Percentiles rank a stretch among this genome's conserved stretches.
Conservation (phyloP, 2,888 invertebrate genomes). For the Mylabris sibirica region DNA sequence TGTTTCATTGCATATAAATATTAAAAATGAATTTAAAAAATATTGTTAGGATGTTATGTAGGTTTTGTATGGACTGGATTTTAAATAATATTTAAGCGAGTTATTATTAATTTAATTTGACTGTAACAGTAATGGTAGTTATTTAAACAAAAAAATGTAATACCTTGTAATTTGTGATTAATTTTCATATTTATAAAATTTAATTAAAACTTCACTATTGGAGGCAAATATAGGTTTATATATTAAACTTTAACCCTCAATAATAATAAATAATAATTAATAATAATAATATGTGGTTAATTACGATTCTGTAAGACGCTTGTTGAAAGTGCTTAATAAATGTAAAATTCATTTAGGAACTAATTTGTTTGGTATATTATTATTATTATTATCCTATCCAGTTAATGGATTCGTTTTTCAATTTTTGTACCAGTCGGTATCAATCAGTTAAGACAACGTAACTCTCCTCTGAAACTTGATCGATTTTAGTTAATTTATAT, state of each 20-base stretch:
- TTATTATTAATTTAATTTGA: conserved; percentile 24
- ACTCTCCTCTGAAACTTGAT: conserved; percentile 22
- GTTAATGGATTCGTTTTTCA: conserved; percentile 19
- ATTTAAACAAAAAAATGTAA: conserved; percentile 20
- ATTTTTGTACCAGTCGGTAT: conserved; percentile 29
- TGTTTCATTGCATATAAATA: conserved; percentile 33
- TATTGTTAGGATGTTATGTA: conserved; percentile 41
- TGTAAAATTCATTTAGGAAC: conserved; percentile 55
- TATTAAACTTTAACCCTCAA: conserved; percentile 49
- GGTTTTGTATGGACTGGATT: conserved; percentile 42
- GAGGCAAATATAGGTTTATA: conserved; percentile 44
- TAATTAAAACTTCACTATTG: conserved; percentile 38
- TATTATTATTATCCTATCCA: background rate
- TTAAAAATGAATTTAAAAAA: conserved; percentile 29
- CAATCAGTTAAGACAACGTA: conserved; percentile 19
- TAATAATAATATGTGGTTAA: conserved; percentile 48
- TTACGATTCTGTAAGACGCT: conserved; percentile 52
- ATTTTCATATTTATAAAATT: conserved; percentile 36
- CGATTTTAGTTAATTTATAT: conserved; percentile 31
- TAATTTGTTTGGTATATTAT: conserved; percentile 14
- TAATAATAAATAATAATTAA: conserved; percentile 33
- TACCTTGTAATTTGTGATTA: conserved; percentile 36
- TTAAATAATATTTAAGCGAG: conserved; percentile 16
- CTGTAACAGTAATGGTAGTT: conserved; percentile 36
- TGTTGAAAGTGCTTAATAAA: conserved; percentile 58